Evolutionary conservation across 1,140 invertebrate species (phyloP), one percentile per base, ranked within the genome.

Genomic region (Proctacanthus coquilletti): DNA sequence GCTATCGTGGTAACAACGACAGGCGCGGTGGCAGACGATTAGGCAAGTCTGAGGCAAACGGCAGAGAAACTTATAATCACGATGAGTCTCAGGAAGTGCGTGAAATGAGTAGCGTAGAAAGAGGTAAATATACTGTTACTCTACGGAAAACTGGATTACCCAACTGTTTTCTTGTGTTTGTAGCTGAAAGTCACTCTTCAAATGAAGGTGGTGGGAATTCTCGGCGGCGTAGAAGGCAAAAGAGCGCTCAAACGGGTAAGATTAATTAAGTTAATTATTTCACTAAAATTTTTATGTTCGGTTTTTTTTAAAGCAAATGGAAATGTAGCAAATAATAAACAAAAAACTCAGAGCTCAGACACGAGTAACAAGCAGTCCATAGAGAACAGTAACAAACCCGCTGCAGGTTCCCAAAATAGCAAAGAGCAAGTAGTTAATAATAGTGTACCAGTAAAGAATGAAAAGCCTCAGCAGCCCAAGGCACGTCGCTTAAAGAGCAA

Each of bases 121-220:
- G 56, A 43, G 56, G 56, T 58, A 43, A 50, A 48, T 52, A 10
- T 25, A 31, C 10, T 32, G 18, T 21, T 23, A 25, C 10, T 21
- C 21, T 27, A 34, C 17, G 19, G 5, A 13, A 36, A 36, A 14
- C 5, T 23, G 20, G 14, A 20, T 39, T 21, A n/a, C n/a, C n/a
- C 32, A 15, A 37, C 19, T 35, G 13, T 29, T 2, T 35, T 3
- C 13, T 45, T 34, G 18, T 19, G 19, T 27, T 35, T 36, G 21
- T 40, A 58, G 55, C 55, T 41, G 55, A 58, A 45, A 58, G 56
- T 42, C 52, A 52, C 47, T 59, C 56, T 21, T 59, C 56, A 32
- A 59, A 51, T 34, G 56, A 59, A 39, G 8, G 17, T 18, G 56
- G 53, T 14, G 19, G 4, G 33, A 56, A 51, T 47, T 50, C 50